A percentile compares a stretch with the other conserved stretches of the same genome.
Evolutionary conservation across 2,797 vertebrate species (phyloP).

Genomic region (Saxicola maurus): DNA sequence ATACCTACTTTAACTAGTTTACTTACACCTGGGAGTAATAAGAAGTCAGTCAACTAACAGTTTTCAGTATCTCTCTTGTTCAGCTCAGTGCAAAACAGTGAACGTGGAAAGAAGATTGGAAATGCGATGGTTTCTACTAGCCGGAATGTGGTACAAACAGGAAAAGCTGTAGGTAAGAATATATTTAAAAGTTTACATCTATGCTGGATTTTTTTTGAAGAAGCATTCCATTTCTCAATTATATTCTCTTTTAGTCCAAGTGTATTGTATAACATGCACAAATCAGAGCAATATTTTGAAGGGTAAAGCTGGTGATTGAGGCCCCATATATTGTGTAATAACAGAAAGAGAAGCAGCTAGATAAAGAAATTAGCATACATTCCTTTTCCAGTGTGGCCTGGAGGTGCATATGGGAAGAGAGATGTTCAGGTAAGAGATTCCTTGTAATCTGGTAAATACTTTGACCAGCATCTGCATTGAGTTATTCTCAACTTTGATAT

Average conservation of each 20-base stretch:
- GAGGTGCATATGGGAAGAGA: neutral
- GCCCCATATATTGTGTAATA: neutral
- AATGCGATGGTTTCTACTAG: conserved; percentile 93
- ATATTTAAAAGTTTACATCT: neutral
- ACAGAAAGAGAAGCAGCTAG: neutral
- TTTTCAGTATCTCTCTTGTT: conserved; percentile 4
- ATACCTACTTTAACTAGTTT: neutral
- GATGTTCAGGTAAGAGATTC: neutral
- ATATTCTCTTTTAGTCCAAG: neutral
- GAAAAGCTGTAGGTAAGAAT: conserved; percentile 90
- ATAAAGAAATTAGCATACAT: neutral
- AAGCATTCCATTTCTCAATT: neutral
- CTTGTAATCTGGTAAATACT: neutral
- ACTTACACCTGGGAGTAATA: neutral
- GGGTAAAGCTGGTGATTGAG: neutral
- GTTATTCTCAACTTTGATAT: neutral
- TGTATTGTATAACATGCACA: neutral
- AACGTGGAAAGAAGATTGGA: conserved; percentile 94
- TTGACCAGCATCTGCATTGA: neutral
- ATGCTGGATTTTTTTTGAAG: accelerated
- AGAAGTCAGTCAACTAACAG: neutral
- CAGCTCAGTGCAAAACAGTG: conserved; percentile 96
- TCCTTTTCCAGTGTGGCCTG: neutral
- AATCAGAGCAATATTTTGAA: neutral
- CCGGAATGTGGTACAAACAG: conserved; percentile 91